Percentiles rank a stretch among this genome's conserved stretches.
phyloP scores from a whole-genome alignment of 92 coral and sea anemone genomes.

The Heliopora coerulea region DNA sequence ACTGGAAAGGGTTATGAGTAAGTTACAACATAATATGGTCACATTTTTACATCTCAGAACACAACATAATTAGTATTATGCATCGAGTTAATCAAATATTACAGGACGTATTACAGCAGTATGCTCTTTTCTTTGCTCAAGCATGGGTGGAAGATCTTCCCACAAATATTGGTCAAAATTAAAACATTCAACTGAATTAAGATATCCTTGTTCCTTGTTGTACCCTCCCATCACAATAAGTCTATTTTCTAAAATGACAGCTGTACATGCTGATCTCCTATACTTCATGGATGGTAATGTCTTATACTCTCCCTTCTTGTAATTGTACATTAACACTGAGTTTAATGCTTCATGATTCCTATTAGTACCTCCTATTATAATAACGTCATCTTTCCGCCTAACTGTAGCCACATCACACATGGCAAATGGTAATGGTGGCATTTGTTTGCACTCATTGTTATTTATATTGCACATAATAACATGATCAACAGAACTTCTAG shows the following conservation, averaged over 20 bases:
- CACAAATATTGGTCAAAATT: slow-evolving; percentile 20
- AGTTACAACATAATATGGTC: no score
- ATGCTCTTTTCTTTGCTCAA: background rate
- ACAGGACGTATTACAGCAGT: slow-evolving; percentile 13
- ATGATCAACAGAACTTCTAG: background rate
- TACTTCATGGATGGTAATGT: slow-evolving; percentile 69
- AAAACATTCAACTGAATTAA: slow-evolving; percentile 69
- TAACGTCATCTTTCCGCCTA: background rate
- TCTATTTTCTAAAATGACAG: slow-evolving; percentile 57
- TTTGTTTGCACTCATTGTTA: background rate
- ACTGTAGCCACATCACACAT: slow-evolving; percentile 17
- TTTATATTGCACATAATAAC: background rate
- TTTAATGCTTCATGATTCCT: background rate
- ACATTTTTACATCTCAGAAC: no score
- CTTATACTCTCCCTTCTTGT: slow-evolving; percentile 64
- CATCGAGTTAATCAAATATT: no score
- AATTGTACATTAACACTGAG: slow-evolving; percentile 44
- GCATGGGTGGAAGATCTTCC: slow-evolving; percentile 11
- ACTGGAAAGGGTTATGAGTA: no score
- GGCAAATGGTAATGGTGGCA: background rate
- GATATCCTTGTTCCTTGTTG: slow-evolving; percentile 60
- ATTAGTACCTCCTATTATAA: slow-evolving; percentile 7
- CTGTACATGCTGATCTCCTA: slow-evolving; percentile 79
- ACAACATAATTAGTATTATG: no score
- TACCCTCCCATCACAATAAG: slow-evolving; percentile 85